A percentile compares a stretch with the other conserved stretches of the same genome.
Evolutionary conservation across 2,797 vertebrate genomes (phyloP).

Genomic region (Epinephelus malabaricus): DNA sequence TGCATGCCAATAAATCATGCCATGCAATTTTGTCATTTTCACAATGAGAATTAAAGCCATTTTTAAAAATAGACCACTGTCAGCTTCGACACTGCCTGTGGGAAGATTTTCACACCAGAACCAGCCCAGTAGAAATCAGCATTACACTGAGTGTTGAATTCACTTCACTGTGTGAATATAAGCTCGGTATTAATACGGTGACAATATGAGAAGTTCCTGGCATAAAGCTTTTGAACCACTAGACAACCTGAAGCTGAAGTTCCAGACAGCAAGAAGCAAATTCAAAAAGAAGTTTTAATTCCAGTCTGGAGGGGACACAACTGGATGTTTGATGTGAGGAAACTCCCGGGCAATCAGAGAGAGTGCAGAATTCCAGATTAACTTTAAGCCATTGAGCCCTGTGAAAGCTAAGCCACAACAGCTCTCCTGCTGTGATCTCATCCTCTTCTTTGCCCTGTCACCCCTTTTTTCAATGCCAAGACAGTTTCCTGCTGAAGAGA

Average conservation of each 20-base stretch:
- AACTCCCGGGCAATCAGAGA: conserved; percentile 61
- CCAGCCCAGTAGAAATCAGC: conserved; percentile 16
- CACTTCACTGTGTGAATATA: conserved; percentile 19
- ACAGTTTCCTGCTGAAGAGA: conserved; percentile 54
- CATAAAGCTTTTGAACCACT: conserved; percentile 30
- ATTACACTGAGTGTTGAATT: conserved; percentile 1
- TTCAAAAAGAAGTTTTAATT: conserved; percentile 61
- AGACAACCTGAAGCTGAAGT: conserved; percentile 50
- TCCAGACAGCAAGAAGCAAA: conserved; percentile 44
- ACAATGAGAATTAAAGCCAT: conserved; percentile 32
- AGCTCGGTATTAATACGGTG: conserved; percentile 24
- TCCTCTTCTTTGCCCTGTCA: conserved; percentile 68
- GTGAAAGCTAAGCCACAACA: conserved; percentile 77
- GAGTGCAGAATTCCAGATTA: conserved; percentile 76
- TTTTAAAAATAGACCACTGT: conserved; percentile 15
- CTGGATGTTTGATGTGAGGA: conserved; percentile 71
- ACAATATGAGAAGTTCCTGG: conserved; percentile 24
- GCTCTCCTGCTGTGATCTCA: conserved; percentile 77
- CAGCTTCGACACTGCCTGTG: conserved; percentile 5
- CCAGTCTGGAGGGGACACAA: conserved; percentile 50
- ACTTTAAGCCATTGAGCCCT: conserved; percentile 74
- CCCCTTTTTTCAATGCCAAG: conserved; percentile 38
- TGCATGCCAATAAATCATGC: conserved; percentile 22
- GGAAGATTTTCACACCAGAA: conserved; percentile 31
- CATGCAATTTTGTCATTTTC: conserved; percentile 28